A percentile compares a stretch with the other conserved stretches of the same genome.
phyloP scores from a whole-genome alignment of 1,140 invertebrate genomes.

The Wasmannia auropunctata region DNA sequence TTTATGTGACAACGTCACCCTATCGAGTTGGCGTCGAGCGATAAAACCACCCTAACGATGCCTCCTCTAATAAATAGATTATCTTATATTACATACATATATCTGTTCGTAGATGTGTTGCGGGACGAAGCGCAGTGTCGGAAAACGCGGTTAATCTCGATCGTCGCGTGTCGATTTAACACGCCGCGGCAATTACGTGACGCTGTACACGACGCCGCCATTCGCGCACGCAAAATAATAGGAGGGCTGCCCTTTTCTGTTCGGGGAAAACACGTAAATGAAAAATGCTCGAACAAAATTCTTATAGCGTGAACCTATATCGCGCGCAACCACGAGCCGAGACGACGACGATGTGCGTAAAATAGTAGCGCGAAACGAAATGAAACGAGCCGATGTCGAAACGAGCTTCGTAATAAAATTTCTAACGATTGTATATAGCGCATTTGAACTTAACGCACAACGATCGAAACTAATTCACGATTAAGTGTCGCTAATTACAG shows the following conservation, averaged over 20 bases:
- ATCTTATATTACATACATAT: neutral
- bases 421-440: neutral
- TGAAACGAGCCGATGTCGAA: too few relatives aligned
- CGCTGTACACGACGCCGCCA: neutral
- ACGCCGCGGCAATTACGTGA: neutral
- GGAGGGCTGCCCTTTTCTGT: neutral
- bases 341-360: neutral
- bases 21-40: too few relatives aligned
- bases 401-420: neutral
- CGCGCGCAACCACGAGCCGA: neutral
- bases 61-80: neutral
- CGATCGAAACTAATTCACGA: neutral
- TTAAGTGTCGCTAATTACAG: slow-evolving; percentile 13
- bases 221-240: neutral
- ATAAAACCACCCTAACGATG: too few relatives aligned
- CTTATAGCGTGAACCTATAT: neutral
- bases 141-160: slow-evolving; percentile 22
- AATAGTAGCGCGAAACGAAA: neutral
- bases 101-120: neutral
- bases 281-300: neutral
- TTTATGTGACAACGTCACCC: too few relatives aligned
- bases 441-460: neutral
- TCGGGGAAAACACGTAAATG: neutral
- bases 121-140: neutral
- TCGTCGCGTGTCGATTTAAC: slow-evolving; percentile 11